Percentiles rank a stretch among this genome's conserved stretches.
These are phyloP conservation scores for Drosophila repleta DNA, from an alignment of 1,140 invertebrate genomes.

Conservation along the genomic window DNA sequence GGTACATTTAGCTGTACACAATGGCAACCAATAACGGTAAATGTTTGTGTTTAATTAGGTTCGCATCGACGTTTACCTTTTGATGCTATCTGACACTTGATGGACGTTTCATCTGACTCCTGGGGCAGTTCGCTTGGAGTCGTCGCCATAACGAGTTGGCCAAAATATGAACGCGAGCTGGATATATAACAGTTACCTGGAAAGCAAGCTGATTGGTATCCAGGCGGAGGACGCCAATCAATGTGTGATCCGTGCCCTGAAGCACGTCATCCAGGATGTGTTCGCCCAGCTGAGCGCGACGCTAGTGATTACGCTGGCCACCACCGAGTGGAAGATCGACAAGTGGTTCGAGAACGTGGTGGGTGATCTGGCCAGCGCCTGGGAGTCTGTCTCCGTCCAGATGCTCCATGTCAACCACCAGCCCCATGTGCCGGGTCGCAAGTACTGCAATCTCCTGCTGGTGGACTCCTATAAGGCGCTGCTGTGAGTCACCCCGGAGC, in stretches of 20 bases:
- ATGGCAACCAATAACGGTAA: background rate
- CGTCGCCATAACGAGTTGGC: background rate
- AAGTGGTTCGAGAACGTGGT: slow-evolving; percentile 61
- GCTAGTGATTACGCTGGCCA: slow-evolving; percentile 42
- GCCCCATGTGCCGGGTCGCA: slow-evolving; percentile 49
- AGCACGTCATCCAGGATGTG: slow-evolving; percentile 56
- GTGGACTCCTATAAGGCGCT: slow-evolving; percentile 64
- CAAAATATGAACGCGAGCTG: slow-evolving; percentile 32
- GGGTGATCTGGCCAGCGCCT: slow-evolving; percentile 41
- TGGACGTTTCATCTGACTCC: background rate
- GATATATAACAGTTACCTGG: slow-evolving; percentile 49
- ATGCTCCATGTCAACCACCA: slow-evolving; percentile 21
- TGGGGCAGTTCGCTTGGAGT: background rate
- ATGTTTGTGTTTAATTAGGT: slow-evolving; percentile 25
- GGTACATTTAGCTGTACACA: background rate
- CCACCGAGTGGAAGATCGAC: slow-evolving; percentile 4
- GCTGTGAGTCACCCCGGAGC: slow-evolving; percentile 31
- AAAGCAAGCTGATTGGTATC: slow-evolving; percentile 49
- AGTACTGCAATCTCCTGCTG: slow-evolving; percentile 61
- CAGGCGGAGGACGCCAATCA: slow-evolving; percentile 57
- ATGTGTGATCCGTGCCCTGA: slow-evolving; percentile 47
- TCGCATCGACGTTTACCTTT: background rate
- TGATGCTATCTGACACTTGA: background rate
- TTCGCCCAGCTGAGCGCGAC: slow-evolving; percentile 58
- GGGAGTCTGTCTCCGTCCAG: slow-evolving; percentile 51